Conservation (phyloP, 2,113 vertebrate species). For the Platichthys flesus region DNA sequence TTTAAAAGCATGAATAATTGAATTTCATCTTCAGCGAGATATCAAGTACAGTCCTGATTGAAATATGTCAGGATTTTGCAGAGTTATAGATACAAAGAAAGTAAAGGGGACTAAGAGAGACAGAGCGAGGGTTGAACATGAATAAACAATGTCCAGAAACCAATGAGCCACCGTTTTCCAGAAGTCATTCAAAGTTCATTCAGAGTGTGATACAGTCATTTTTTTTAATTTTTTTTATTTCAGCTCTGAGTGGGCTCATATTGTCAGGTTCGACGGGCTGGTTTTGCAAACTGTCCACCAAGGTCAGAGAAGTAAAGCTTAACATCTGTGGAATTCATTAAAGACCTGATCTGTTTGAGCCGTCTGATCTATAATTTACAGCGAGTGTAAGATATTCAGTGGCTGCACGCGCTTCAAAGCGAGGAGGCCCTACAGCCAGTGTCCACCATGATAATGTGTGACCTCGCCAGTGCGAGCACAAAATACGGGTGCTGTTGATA, state of each 20-base stretch:
- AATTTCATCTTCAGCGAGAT: neutral
- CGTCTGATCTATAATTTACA: conserved; percentile 63
- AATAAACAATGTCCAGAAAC: conserved; percentile 1
- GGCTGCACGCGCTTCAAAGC: conserved; percentile 52
- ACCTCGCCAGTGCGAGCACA: conserved; percentile 1
- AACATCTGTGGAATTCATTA: conserved; percentile 45
- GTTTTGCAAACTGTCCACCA: conserved; percentile 42
- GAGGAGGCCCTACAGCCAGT: conserved; percentile 24
- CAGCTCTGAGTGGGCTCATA: conserved; percentile 44
- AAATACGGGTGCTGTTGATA: neutral
- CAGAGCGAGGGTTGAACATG: neutral
- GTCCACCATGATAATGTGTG: conserved; percentile 28
- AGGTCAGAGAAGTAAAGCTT: conserved; percentile 57
- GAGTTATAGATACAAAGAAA: neutral
- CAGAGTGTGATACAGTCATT: too few species aligned
- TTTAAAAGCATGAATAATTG: conserved; percentile 1
- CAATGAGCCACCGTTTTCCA: conserved; percentile 21
- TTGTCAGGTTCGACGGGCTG: conserved; percentile 35
- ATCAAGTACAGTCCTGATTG: neutral
- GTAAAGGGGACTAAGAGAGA: neutral
- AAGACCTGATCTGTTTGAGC: conserved; percentile 40
- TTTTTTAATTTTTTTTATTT: too few species aligned
- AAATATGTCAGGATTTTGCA: neutral
- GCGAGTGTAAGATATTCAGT: conserved; percentile 46
- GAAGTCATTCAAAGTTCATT: conserved; percentile 48